Conservation (phyloP, 2,888 invertebrate species). For the Pseudococcus viburni region DNA sequence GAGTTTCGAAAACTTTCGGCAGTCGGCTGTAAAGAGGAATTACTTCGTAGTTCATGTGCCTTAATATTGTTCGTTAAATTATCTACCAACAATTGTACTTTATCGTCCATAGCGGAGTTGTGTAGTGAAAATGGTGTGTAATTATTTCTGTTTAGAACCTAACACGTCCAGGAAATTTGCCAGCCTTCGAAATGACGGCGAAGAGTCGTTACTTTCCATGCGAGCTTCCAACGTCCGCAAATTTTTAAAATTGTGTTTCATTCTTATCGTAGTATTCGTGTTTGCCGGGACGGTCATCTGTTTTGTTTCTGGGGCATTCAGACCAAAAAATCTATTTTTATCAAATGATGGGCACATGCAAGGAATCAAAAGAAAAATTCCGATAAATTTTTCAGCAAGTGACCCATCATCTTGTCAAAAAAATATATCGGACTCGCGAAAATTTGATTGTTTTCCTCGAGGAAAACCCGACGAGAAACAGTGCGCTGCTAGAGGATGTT, state of each 20-base stretch:
- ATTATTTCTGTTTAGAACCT: background rate
- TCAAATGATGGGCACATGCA: background rate
- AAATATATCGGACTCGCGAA: constrained; percentile 67
- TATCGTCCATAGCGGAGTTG: background rate
- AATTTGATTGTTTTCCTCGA: constrained; percentile 69
- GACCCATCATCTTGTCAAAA: constrained; percentile 58
- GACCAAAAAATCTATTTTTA: background rate
- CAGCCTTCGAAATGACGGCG: background rate
- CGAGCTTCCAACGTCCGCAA: background rate
- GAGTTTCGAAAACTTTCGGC: background rate
- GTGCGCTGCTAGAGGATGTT: constrained; percentile 69
- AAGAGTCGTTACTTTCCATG: background rate
- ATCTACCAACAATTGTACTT: too few species aligned
- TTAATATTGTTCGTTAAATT: too few species aligned
- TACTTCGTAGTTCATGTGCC: background rate
- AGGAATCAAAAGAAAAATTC: background rate
- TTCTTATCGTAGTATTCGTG: background rate
- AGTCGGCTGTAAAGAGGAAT: too few species aligned
- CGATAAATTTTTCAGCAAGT: background rate
- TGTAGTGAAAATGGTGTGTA: background rate
- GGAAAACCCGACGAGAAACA: constrained; percentile 67
- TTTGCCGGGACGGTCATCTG: constrained; percentile 7
- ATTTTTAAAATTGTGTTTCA: background rate
- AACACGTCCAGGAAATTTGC: background rate
- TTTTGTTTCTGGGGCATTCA: background rate